phyloP scores from a whole-genome alignment of 2,797 vertebrate genomes.

The Aeoliscus strigatus region DNA sequence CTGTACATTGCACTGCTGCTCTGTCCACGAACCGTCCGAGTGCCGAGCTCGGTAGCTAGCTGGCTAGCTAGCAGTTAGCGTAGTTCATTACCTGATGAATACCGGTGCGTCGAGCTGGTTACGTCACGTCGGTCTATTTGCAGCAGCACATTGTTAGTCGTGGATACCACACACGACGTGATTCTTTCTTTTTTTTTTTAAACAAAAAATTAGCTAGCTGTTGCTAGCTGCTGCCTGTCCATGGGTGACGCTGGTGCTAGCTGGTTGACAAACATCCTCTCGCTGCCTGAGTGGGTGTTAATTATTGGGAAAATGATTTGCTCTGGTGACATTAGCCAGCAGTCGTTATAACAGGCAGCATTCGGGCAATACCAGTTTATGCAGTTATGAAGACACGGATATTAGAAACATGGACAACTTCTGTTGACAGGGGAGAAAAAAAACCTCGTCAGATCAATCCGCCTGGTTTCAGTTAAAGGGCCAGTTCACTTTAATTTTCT shows the following conservation, averaged over 20 bases:
- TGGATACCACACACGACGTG: not conserved
- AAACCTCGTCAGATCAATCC: slow-evolving; percentile 1
- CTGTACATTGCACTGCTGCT: too few species aligned
- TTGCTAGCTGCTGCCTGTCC: slow-evolving; percentile 37
- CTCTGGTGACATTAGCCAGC: slow-evolving; percentile 3
- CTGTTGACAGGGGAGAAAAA: not conserved
- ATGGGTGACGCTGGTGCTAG: slow-evolving; percentile 39
- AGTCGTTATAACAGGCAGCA: too few species aligned
- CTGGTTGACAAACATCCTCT: slow-evolving; percentile 18
- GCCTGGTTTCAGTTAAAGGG: slow-evolving; percentile 42
- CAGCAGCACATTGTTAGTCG: not conserved
- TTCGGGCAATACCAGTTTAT: not conserved
- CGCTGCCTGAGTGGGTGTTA: slow-evolving; percentile 23
- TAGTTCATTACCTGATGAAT: slow-evolving; percentile 39
- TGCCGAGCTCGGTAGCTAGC: slow-evolving; percentile 8
- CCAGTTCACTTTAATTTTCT: slow-evolving; percentile 6
- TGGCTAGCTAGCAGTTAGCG: slow-evolving; percentile 17
- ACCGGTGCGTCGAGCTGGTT: slow-evolving; percentile 1
- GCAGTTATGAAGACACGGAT: not conserved
- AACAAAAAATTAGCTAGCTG: slow-evolving; percentile 4
- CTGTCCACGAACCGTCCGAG: too few species aligned
- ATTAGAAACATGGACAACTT: not conserved
- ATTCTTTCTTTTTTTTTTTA: not conserved
- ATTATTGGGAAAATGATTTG: not conserved
- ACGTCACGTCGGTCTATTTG: not conserved